A percentile compares a stretch with the other conserved stretches of the same genome.
Evolutionary conservation across 2,888 invertebrate species (phyloP).

Genomic region (Agonopterix subpropinquella): DNA sequence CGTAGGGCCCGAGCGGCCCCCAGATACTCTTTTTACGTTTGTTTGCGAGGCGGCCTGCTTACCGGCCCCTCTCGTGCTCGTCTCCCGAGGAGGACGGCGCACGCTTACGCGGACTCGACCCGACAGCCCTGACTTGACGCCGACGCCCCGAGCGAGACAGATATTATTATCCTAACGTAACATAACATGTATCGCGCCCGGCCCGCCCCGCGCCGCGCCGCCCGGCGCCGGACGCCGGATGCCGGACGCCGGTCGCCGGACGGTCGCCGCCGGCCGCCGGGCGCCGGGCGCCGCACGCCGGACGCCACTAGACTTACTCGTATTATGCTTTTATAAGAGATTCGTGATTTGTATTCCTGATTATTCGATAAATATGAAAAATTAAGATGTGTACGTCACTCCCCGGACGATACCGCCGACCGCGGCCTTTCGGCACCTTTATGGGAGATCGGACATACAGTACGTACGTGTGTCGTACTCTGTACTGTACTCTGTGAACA

Average conservation of each 20-base stretch:
- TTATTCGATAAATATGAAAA: constrained; percentile 65
- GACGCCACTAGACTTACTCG: constrained; percentile 51
- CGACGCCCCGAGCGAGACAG: constrained; percentile 7
- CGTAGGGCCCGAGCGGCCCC: constrained; percentile 36
- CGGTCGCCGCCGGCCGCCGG: neutral
- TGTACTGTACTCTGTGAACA: constrained; percentile 43
- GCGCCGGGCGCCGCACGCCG: constrained; percentile 14
- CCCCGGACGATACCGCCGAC: constrained; percentile 56
- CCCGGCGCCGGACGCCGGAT: neutral
- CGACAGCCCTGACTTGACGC: constrained; percentile 14
- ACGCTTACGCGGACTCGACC: constrained; percentile 1
- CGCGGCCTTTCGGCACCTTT: constrained; percentile 48
- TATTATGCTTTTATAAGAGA: constrained; percentile 73
- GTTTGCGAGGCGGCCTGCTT: constrained; percentile 5
- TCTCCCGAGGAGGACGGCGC: neutral
- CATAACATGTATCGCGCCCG: constrained; percentile 20
- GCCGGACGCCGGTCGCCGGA: neutral
- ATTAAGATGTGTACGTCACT: constrained; percentile 64
- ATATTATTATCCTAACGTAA: constrained; percentile 29
- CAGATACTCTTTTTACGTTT: constrained; percentile 4
- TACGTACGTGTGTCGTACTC: constrained; percentile 48
- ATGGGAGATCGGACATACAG: constrained; percentile 52
- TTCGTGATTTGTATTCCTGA: constrained; percentile 74
- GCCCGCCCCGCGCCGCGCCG: constrained; percentile 1
- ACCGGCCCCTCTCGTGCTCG: constrained; percentile 3